phyloP scores from a whole-genome alignment of 2,888 invertebrate genomes.

The Aromia moschata region DNA sequence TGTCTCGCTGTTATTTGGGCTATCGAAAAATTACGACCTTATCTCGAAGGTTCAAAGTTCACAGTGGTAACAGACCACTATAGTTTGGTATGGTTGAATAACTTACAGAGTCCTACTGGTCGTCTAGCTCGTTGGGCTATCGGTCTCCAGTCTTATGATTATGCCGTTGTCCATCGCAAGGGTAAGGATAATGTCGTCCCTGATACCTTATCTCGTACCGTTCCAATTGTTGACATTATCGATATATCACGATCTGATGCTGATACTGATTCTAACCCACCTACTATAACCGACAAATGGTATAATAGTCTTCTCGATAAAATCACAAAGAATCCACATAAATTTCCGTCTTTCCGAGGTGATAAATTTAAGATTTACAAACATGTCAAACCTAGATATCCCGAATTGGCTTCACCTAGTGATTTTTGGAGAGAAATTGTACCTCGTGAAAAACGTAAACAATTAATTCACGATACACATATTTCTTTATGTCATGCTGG shows the following conservation, averaged over 20 bases:
- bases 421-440: neutral
- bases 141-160: slow-evolving; percentile 21
- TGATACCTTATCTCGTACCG: slow-evolving; percentile 2
- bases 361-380: neutral
- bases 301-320: neutral
- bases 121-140: slow-evolving; percentile 28
- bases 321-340: neutral
- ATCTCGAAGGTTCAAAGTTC: slow-evolving; percentile 29
- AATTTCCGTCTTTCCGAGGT: neutral
- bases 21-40: slow-evolving; percentile 28
- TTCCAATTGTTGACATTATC: neutral
- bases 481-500: neutral
- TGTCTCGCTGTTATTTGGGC: slow-evolving; percentile 31
- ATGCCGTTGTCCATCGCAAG: slow-evolving; percentile 28
- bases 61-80: slow-evolving; percentile 32
- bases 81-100: slow-evolving; percentile 23
- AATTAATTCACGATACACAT: neutral
- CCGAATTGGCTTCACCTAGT: neutral
- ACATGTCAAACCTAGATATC: neutral
- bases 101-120: slow-evolving; percentile 24
- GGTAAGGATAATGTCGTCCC: slow-evolving; percentile 17
- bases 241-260: neutral
- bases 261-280: neutral
- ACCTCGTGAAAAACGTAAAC: neutral
- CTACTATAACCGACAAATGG: neutral